These are phyloP conservation scores for Pavo muticus DNA, from an alignment of 2,113 vertebrate species.

Conservation along the genomic window DNA sequence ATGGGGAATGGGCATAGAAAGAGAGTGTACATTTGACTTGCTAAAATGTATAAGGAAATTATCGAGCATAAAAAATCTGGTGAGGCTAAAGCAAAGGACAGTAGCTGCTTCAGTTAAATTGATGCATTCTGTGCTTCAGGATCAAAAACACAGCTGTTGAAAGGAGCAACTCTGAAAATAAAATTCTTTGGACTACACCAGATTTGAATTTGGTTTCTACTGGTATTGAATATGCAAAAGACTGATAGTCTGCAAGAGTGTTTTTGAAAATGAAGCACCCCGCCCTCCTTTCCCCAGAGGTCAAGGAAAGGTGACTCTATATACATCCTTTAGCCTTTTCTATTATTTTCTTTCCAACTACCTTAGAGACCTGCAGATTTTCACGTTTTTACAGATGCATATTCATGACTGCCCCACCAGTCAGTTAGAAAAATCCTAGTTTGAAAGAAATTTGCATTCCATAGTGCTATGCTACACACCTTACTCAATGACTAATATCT, in stretches of 20 bases:
- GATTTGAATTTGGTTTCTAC: background rate
- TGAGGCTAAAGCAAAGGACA: background rate
- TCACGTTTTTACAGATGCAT: background rate
- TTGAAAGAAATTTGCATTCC: background rate
- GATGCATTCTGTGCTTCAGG: background rate
- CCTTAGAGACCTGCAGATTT: background rate
- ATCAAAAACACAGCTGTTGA: background rate
- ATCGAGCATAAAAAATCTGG: background rate
- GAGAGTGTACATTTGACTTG: background rate
- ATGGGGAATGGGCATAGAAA: background rate
- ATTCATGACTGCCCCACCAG: background rate
- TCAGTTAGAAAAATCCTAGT: background rate
- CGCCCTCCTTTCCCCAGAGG: background rate
- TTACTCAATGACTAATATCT: background rate
- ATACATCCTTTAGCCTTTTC: background rate
- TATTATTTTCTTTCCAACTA: background rate
- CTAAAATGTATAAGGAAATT: constrained; percentile 1
- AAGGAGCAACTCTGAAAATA: background rate
- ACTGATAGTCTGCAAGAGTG: background rate
- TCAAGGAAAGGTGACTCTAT: background rate
- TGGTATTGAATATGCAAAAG: background rate
- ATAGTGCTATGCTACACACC: accelerated
- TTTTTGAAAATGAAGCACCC: background rate
- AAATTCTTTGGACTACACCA: background rate
- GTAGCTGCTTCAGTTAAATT: background rate